Conservation (phyloP, 2,888 invertebrate genomes). For the Amphiduros pacificus region DNA sequence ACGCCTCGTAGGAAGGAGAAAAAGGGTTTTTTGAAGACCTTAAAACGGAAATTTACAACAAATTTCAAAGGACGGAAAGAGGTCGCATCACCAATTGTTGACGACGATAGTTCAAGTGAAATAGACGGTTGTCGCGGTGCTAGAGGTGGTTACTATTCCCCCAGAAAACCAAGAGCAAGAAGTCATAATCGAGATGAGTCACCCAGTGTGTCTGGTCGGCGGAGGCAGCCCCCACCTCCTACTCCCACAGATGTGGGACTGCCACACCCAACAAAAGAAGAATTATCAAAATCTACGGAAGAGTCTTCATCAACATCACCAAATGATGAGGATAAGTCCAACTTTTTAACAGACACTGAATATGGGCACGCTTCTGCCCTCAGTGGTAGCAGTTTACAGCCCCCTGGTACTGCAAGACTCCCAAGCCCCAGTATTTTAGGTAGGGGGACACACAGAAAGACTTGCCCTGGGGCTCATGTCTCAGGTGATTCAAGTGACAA, state of each 20-base stretch:
- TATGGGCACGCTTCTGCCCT: conserved; percentile 30
- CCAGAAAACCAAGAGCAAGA: neutral
- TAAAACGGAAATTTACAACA: conserved; percentile 18
- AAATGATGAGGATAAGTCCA: conserved; percentile 12
- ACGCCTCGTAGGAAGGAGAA: conserved; percentile 17
- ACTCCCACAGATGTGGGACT: neutral
- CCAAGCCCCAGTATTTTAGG: neutral
- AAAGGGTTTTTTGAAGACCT: conserved; percentile 25
- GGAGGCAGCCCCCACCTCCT: neutral
- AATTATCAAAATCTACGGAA: conserved; percentile 14
- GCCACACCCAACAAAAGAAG: conserved; percentile 3
- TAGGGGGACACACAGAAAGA: neutral
- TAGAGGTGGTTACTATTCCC: conserved; percentile 3
- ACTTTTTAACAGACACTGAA: conserved; percentile 24
- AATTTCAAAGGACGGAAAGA: conserved; percentile 12
- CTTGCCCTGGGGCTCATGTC: no score
- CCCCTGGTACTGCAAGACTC: neutral
- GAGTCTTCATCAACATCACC: conserved; percentile 9
- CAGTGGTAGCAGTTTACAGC: neutral
- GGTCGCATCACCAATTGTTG: neutral
- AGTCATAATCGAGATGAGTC: neutral
- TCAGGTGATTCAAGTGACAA: neutral
- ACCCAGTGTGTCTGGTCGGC: neutral
- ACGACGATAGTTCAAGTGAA: conserved; percentile 18
- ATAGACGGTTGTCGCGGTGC: conserved; percentile 7